Percentiles rank a stretch among this genome's conserved stretches.
These are phyloP conservation scores for Donacobius atricapilla DNA, from an alignment of 2,113 vertebrate species.

Conservation along the genomic window DNA sequence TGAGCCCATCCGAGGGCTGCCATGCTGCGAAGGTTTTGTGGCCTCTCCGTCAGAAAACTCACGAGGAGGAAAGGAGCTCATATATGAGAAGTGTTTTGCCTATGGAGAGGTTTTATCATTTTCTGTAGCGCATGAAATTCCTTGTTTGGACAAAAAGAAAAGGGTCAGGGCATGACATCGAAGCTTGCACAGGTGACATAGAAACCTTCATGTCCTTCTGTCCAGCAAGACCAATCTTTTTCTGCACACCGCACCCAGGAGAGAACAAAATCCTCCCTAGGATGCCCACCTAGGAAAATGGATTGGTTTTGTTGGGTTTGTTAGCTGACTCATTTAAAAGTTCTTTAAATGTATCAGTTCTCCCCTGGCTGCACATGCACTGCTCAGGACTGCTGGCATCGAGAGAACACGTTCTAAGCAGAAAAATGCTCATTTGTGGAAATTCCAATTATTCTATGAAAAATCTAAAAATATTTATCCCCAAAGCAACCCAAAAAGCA, in stretches of 20 bases:
- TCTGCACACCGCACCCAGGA: neutral
- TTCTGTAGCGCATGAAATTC: neutral
- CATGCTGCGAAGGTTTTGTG: rapidly evolving
- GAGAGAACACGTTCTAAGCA: neutral
- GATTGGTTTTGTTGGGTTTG: neutral
- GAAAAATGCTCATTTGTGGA: neutral
- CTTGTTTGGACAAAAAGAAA: neutral
- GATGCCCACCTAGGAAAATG: neutral
- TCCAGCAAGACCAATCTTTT: neutral
- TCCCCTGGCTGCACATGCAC: neutral
- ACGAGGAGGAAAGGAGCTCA: neutral
- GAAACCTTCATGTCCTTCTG: neutral
- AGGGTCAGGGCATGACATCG: rapidly evolving
- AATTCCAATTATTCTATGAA: neutral
- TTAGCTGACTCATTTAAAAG: neutral
- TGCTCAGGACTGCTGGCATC: neutral
- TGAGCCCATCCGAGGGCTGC: neutral
- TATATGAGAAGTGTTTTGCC: neutral
- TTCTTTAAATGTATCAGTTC: neutral
- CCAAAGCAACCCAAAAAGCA: neutral
- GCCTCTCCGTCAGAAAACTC: neutral
- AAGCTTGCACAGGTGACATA: neutral
- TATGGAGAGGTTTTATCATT: neutral
- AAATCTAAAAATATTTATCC: neutral
- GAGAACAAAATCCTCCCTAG: neutral